phyloP scores from a whole-genome alignment of 2,888 invertebrate species.

The Gari tellinella region DNA sequence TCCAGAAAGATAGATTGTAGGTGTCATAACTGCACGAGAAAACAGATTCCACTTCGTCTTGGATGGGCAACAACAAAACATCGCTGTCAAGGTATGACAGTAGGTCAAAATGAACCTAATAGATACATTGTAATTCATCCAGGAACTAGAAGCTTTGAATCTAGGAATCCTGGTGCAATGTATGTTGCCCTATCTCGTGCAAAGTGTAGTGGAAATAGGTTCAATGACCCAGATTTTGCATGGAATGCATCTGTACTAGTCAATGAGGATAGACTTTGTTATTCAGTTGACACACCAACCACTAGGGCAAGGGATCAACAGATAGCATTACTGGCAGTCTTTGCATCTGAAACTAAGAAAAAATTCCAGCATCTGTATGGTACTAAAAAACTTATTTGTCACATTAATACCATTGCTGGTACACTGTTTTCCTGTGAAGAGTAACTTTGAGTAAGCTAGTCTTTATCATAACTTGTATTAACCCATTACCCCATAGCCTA shows the following conservation, averaged over 20 bases:
- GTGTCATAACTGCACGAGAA: slow-evolving; percentile 36
- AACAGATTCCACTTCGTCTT: slow-evolving; percentile 54
- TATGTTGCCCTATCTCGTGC: slow-evolving; percentile 59
- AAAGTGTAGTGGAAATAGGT: slow-evolving; percentile 40
- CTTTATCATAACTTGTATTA: no score
- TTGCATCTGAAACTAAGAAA: no score
- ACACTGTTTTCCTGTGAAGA: no score
- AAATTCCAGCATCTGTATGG: no score
- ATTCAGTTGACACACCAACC: slow-evolving; percentile 36
- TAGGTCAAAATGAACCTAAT: slow-evolving; percentile 33
- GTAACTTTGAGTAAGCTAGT: no score
- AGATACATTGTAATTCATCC: slow-evolving; percentile 41
- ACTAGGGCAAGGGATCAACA: slow-evolving; percentile 33
- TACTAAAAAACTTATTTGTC: no score
- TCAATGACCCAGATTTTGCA: slow-evolving; percentile 48
- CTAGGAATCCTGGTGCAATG: slow-evolving; percentile 49
- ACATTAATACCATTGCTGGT: no score
- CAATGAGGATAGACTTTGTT: slow-evolving; percentile 50
- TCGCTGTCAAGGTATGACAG: slow-evolving; percentile 54
- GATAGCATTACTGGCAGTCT: no score
- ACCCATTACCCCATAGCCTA: no score
- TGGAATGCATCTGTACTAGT: slow-evolving; percentile 50
- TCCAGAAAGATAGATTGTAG: slow-evolving; percentile 47
- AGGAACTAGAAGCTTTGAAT: slow-evolving; percentile 48
- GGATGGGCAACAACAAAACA: slow-evolving; percentile 54